phyloP scores from a whole-genome alignment of 2,797 vertebrate species.

The Syngnathus acus region DNA sequence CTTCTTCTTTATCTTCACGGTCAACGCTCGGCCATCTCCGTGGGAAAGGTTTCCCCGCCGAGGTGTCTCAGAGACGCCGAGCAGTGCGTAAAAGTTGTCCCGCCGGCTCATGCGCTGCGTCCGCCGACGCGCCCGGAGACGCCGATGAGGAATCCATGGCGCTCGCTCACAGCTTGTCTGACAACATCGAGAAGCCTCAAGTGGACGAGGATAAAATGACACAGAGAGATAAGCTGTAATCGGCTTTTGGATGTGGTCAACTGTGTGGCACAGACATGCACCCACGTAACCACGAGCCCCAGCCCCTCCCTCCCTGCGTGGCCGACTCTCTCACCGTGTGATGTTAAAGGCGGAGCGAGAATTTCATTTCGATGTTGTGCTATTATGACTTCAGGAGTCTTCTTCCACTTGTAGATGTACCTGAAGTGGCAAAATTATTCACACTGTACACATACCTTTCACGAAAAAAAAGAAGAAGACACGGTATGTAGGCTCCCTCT shows the following conservation, averaged over 20 bases:
- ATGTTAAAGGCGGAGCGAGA: neutral
- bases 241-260: slow-evolving; percentile 70
- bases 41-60: slow-evolving; percentile 44
- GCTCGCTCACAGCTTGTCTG: neutral
- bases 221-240: slow-evolving; percentile 74
- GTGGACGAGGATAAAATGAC: slow-evolving; percentile 61
- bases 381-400: neutral
- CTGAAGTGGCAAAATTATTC: too few species aligned
- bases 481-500: too few species aligned
- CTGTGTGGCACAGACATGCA: neutral
- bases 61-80: slow-evolving; percentile 25
- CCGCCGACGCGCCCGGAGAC: slow-evolving; percentile 8
- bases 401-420: too few species aligned
- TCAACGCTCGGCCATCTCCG: slow-evolving; percentile 37
- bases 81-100: slow-evolving; percentile 60
- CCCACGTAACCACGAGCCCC: slow-evolving; percentile 1
- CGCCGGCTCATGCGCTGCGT: slow-evolving; percentile 27
- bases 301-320: neutral
- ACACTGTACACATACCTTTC: too few species aligned
- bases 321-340: neutral
- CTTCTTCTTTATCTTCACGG: neutral
- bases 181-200: slow-evolving; percentile 29
- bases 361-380: neutral
- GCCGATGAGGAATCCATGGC: slow-evolving; percentile 1
- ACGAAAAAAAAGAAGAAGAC: too few species aligned